Base-by-base conservation (phyloP, 2,888 invertebrate genomes). In the Tachina fera region DNA sequence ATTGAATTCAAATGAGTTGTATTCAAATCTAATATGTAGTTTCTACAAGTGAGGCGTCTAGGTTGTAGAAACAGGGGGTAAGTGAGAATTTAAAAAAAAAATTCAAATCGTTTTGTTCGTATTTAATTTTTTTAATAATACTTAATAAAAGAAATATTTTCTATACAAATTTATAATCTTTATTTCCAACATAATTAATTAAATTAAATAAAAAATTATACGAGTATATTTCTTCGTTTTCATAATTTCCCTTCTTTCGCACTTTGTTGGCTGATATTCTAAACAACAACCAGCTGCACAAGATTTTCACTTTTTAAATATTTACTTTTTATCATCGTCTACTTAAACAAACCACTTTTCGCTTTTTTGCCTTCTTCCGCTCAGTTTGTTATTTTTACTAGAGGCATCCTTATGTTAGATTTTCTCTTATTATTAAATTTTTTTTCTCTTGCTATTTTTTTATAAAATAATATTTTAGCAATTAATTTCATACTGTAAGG, bases 401-500 rank as follows among this genome's bases (percentile, higher is more conserved):
- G n/a, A n/a, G 31, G 67, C 67, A 67, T 56, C 45, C 16, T 11
- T 60, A 9, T 70, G 58, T 65, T 70, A 71, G 16, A 51, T 71
- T 70, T 67, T 43, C 16, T 43, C 14, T 72, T 47, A 45, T 43
- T 67, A 63, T n/a, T n/a, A 49, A 31, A 56, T 47, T 63, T 71
- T 51, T n/a, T 56, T 56, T 19, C 31, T 31, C 6, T 31, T 31
- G 31, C 31, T 10, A 31, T 6, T 65, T 77, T 60, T 60, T 31
- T 43, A 45, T 71, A 58, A 51, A 71, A 85, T 76, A 83, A 82
- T 83, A 86, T 83, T 76, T 83, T 67, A 86, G 82, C 85, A 86
- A 86, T 86, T 86, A 86, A 86, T 83, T 86, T 83, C 83, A 58
- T 71, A 75, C 85, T 83, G 74, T 49, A 41, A 86, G 85, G 82